These are phyloP conservation scores for Ennomos fuscantarius DNA, from an alignment of 2,888 invertebrate genomes.

Conservation along the genomic window DNA sequence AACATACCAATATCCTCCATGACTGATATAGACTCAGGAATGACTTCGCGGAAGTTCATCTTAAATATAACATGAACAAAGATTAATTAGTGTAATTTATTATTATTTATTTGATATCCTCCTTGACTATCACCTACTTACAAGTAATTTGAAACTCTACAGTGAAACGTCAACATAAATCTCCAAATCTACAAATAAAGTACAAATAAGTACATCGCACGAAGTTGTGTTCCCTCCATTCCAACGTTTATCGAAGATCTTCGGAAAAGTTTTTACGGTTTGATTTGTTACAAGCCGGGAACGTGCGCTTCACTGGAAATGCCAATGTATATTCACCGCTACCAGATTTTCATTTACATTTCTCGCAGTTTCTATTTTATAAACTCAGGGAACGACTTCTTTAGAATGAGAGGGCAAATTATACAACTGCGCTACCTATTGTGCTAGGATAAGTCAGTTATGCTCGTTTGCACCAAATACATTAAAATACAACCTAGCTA, in stretches of 20 bases:
- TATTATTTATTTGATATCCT: too few relatives aligned
- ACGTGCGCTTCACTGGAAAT: constrained; percentile 47
- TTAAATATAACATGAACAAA: too few relatives aligned
- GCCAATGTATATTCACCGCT: constrained; percentile 18
- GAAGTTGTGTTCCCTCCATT: constrained; percentile 64
- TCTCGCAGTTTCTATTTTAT: too few relatives aligned
- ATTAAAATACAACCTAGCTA: too few relatives aligned
- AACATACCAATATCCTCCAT: too few relatives aligned
- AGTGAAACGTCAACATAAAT: constrained; percentile 17
- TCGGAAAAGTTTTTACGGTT: constrained; percentile 77
- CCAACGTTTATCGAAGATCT: constrained; percentile 77
- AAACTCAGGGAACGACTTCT: too few relatives aligned
- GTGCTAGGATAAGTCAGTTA: background rate
- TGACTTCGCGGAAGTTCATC: too few relatives aligned
- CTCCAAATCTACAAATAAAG: constrained; percentile 61
- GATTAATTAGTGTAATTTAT: too few relatives aligned
- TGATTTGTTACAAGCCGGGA: constrained; percentile 72
- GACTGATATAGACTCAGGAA: too few relatives aligned
- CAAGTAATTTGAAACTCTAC: constrained; percentile 5
- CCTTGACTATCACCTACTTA: background rate
- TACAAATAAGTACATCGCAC: constrained; percentile 73
- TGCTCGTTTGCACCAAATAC: background rate
- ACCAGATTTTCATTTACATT: too few relatives aligned
- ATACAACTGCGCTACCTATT: too few relatives aligned
- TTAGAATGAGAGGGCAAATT: too few relatives aligned